Base-by-base conservation (phyloP, 2,888 invertebrate genomes). In the Caradrina kadenii region DNA sequence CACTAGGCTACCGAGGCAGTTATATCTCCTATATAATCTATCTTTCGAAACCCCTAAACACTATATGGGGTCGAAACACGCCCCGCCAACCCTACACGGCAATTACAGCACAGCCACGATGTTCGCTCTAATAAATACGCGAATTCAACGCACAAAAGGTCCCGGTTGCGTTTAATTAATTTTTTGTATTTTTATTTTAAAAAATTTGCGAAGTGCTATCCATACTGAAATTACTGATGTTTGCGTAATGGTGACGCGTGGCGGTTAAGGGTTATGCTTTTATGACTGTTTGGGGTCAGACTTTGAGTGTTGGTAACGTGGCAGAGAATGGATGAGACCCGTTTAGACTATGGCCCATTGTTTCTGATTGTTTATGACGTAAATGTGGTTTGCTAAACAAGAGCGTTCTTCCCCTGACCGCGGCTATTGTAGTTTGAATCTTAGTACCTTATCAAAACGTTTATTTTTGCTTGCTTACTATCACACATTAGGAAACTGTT, bases 41-140 rank as follows among this genome's bases (percentile, higher is more conserved):
- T 21, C 6, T 22, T 19, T 11, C 22, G 4, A n/a, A 39, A 59
- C 50, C 19, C 26, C 49, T 35, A 63, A 74, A 17, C 45, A 54
- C 42, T 39, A 45, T 21, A 66, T 4, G n/a, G 35, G 63, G 50
- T 58, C 58, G 17, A 42, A 68, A 42, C n/a, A n/a, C 11, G 31
- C n/a, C 68, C 61, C 63, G 79, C 54, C 80, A 81, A 73, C 83
- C 82, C 83, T 85, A 67, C 60, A 69, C 65, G 53, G 82, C 89
- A 90, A 90, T 91, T 90, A 88, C 88, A 81, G 78, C 61, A 71
- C 76, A 75, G 83, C 86, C 85, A 75, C 84, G 76, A 76, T 80
- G 74, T 83, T 69, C 84, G 88, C 86, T 86, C 88, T 89, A 90
- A 89, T 91, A 90, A 90, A 88, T 89, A 88, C 86, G 81, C 68